Evolutionary conservation across 2,113 vertebrate species (phyloP), one percentile per base, ranked within the genome.

Genomic region (Chlorodrepanis virens): DNA sequence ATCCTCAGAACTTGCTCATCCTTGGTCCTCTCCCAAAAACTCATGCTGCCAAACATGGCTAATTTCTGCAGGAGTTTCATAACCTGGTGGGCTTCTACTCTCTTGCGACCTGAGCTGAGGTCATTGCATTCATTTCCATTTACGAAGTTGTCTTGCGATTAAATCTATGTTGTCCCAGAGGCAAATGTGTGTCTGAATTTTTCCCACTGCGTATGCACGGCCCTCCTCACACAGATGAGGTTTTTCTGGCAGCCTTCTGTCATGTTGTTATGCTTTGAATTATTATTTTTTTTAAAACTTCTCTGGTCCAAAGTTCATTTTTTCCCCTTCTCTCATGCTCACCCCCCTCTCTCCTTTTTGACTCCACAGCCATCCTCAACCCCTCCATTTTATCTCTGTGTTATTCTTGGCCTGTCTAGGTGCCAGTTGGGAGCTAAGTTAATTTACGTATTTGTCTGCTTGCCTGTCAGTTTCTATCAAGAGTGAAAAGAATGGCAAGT

Each of bases 31-130:
- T 97, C 91, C 97, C 97, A 97, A 96, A 89, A 18, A 11, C 40
- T 70, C 2, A 0, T 80, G 76, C 91, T 96, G 96, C 91, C 96
- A 97, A 97, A 61, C 74, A 95, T 88, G 89, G 78, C 94, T 96
- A 71, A 94, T 97, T 97, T 95, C 76, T n/a, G 85, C 88, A 75
- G 92, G 74, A 88, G 94, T 96, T 96, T 96, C 96, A 86, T 96
- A 94, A 97, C 91, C 60, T 96, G 97, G 81, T 89, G 95, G 95
- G 90, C 89, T 97, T 94, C 96, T 97, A 91, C 94, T 97, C 97
- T 96, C 82, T 84, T 87, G 97, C 52, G 97, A 97, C 96, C 97
- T 96, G 63, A 23, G 18, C 90, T 98, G 96, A 98, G 95, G 89
- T 98, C 97, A 97, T 69, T 71, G 27, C 87, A 95, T 97, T 96